Percentiles rank a stretch among this genome's conserved stretches.
Conservation (phyloP, 2,888 invertebrate species). For the Eupithecia exiguata region DNA sequence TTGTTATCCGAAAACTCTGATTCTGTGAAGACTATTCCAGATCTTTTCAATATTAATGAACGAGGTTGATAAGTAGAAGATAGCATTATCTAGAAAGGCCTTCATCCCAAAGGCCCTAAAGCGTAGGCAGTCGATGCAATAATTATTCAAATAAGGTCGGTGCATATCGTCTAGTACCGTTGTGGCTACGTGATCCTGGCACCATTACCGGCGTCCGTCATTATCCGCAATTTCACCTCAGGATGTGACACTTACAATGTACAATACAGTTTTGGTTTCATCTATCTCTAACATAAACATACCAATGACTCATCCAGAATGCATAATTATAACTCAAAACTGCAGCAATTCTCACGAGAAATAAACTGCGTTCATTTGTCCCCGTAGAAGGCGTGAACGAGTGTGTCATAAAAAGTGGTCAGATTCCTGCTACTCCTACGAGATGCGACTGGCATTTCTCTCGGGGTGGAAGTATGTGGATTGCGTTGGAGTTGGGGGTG, state of each 20-base stretch:
- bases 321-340: conserved; percentile 18
- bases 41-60: not conserved
- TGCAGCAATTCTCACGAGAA: conserved; percentile 60
- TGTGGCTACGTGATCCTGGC: conserved; percentile 76
- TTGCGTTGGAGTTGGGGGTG: conserved; percentile 52
- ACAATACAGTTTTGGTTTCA: conserved; percentile 49
- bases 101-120: conserved; percentile 55
- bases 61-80: conserved; percentile 25
- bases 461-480: conserved; percentile 56
- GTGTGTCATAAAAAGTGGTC: conserved; percentile 70
- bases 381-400: conserved; percentile 74
- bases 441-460: conserved; percentile 56
- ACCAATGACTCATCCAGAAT: conserved; percentile 10
- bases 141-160: conserved; percentile 74
- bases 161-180: conserved; percentile 69
- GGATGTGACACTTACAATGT: conserved; percentile 70
- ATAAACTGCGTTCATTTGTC: conserved; percentile 63
- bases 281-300: conserved; percentile 17
- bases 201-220: conserved; percentile 47
- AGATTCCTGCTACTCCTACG: conserved; percentile 57
- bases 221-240: conserved; percentile 51
- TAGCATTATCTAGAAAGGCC: conserved; percentile 54
- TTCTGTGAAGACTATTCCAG: not conserved
- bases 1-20: not conserved
- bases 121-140: conserved; percentile 55